These are phyloP conservation scores for Cynocephalus volans DNA, from an alignment of 2,113 vertebrate genomes.

Conservation along the genomic window DNA sequence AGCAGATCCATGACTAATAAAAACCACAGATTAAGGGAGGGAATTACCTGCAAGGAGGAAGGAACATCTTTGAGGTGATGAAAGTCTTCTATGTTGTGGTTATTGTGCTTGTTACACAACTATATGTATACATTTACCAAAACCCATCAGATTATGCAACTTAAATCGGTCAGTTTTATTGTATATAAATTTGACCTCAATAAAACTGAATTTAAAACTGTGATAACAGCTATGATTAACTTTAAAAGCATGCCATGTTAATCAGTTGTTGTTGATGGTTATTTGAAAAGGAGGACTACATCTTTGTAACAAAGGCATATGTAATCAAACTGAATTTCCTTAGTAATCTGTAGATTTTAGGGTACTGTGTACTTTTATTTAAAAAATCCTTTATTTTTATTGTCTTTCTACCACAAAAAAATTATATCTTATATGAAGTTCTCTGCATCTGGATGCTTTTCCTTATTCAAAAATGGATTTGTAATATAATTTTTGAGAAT, in stretches of 20 bases:
- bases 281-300: neutral
- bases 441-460: neutral
- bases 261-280: neutral
- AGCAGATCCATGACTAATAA: neutral
- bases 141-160: neutral
- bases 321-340: neutral
- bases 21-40: neutral
- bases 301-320: neutral
- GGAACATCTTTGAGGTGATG: neutral
- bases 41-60: neutral
- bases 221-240: neutral
- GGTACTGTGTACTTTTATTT: neutral
- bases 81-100: neutral
- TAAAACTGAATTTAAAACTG: neutral
- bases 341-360: neutral
- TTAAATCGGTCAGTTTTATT: neutral
- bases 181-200: neutral
- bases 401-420: conserved; percentile 23
- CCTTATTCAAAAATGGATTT: neutral
- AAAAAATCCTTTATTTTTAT: neutral
- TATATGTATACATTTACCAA: neutral
- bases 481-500: neutral
- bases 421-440: neutral
- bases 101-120: neutral
- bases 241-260: neutral